Evolutionary conservation across 1,140 invertebrate genomes (phyloP).

Genomic region (Apis mellifera): DNA sequence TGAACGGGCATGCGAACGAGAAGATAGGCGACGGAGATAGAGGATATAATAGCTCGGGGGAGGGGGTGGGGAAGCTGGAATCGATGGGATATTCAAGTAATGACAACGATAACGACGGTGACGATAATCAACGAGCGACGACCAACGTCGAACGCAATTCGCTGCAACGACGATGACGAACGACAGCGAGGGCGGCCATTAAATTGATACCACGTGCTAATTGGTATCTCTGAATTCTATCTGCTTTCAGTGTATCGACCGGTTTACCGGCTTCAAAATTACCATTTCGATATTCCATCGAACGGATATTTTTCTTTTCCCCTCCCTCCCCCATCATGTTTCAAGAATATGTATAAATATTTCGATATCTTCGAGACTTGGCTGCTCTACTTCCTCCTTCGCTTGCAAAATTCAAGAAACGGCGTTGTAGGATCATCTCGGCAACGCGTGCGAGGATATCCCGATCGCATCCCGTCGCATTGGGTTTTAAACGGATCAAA

Average conservation of each 20-base stretch:
- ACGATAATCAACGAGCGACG: conserved; percentile 60
- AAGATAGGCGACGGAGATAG: neutral
- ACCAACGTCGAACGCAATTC: conserved; percentile 52
- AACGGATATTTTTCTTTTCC: neutral
- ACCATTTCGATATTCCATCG: neutral
- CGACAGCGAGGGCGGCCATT: conserved; percentile 51
- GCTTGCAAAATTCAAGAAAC: no score
- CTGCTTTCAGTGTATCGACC: conserved; percentile 13
- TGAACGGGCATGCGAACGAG: conserved; percentile 26
- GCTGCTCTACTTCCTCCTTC: no score
- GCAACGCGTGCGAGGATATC: neutral
- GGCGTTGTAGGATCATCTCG: no score
- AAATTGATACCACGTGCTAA: conserved; percentile 64
- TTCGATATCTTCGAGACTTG: neutral
- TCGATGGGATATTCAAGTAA: conserved; percentile 65
- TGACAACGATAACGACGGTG: conserved; percentile 63
- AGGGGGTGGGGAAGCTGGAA: conserved; percentile 11
- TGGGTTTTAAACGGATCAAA: neutral
- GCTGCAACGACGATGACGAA: conserved; percentile 57
- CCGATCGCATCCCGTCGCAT: neutral
- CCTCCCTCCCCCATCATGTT: neutral
- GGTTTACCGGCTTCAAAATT: conserved; percentile 45
- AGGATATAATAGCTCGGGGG: neutral
- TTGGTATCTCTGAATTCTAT: conserved; percentile 65
- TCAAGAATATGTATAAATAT: no score